A percentile compares a stretch with the other conserved stretches of the same genome.
Conservation (phyloP, 2,888 invertebrate species). For the Drosophila ustulata region DNA sequence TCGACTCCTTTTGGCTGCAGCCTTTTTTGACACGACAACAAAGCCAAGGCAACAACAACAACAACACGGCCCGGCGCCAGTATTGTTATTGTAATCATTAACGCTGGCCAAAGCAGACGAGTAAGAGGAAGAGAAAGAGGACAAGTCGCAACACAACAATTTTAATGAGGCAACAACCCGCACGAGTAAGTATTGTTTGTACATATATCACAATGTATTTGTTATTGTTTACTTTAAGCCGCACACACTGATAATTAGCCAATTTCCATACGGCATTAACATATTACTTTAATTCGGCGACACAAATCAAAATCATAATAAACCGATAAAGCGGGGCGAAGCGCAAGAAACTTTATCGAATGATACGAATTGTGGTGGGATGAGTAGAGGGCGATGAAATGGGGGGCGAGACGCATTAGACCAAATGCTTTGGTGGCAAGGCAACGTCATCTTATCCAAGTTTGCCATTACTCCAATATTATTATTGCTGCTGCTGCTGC, state of each 20-base stretch:
- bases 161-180: conserved; percentile 40
- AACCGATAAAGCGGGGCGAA: not conserved
- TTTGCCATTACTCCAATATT: conserved; percentile 25
- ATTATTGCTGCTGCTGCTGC: conserved; percentile 2
- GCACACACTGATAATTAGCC: not conserved
- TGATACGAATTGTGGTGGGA: conserved; percentile 6
- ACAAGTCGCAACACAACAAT: conserved; percentile 11
- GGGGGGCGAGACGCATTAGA: not conserved
- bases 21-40: conserved; percentile 46
- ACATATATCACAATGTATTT: conserved; percentile 16
- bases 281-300: conserved; percentile 22
- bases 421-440: conserved; percentile 24
- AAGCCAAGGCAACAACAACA: conserved; percentile 11
- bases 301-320: not conserved
- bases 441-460: conserved; percentile 46
- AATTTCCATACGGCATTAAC: conserved; percentile 28
- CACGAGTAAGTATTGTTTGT: conserved; percentile 51
- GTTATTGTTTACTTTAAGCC: conserved; percentile 9
- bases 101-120: not conserved
- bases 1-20: conserved; percentile 16
- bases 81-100: conserved; percentile 15
- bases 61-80: conserved; percentile 10
- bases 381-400: not conserved
- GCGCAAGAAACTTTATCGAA: conserved; percentile 17
- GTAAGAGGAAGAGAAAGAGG: not conserved